Base-by-base conservation (phyloP, 2,797 vertebrate genomes). In the Sebastes matsubarae region DNA sequence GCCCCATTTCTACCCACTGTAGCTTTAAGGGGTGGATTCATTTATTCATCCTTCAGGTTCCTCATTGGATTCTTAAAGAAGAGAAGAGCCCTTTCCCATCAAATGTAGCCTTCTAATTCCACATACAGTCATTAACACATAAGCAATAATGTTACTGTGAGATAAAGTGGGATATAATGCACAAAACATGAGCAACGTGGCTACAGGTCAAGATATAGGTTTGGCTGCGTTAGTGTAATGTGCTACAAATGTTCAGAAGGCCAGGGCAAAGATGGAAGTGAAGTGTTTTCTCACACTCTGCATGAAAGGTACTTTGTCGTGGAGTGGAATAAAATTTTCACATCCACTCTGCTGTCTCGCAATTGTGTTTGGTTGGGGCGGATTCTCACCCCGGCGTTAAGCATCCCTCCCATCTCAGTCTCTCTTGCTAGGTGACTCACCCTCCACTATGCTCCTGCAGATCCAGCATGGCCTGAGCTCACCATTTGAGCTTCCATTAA, bases 401-500 rank as follows among this genome's bases (percentile, higher is more conserved):
- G 63, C 76, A 34, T 86, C 55, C 10, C 14, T 72, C 72, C 38
- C 52, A 61, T 84, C 73, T 84, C 63, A 20, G 54, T 29, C 42
- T 84, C 32, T 81, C 72, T 52, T 11, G 3, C 68, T 57, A 60
- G 38, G 74, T 88, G 89, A 92, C 54, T 92, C 83, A 84, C 72
- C 63, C 70, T 79, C 30, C 46, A 69, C 82, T 68, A 52, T 57
- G 84, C 68, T 84, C 42, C 58, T 61, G 61, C 73, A 81, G 75
- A 81, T 80, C 72, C 76, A 84, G 42, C 81, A 55, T 61, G 72
- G 79, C 72, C 72, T 78, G 79, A 79, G 82, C 79, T 86, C 82
- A 82, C 67, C 76, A 79, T 88, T 77, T 86, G 82, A 86, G 84
- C 81, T 80, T 80, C 86, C 75, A 93, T 90, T 92, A 90, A 87